These are phyloP conservation scores for Streblospio benedicti DNA, from an alignment of 1,140 invertebrate genomes.

Conservation along the genomic window DNA sequence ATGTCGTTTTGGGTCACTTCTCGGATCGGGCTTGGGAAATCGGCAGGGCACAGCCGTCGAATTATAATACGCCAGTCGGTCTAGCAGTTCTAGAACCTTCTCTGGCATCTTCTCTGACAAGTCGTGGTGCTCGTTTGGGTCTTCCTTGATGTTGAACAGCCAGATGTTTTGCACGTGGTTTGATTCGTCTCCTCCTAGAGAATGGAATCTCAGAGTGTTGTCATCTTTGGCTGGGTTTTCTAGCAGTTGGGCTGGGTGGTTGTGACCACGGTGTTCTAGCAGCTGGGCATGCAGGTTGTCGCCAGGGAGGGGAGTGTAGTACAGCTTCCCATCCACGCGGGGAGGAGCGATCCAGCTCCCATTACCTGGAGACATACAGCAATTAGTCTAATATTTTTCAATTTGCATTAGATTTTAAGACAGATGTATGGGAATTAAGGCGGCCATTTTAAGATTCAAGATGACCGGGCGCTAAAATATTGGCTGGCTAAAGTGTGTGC, in stretches of 20 bases:
- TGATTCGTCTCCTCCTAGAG: no score
- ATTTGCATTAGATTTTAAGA: background rate
- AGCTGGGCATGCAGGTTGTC: background rate
- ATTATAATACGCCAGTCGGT: slow-evolving; percentile 18
- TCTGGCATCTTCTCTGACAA: slow-evolving; percentile 10
- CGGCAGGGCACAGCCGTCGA: slow-evolving; percentile 14
- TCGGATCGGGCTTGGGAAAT: slow-evolving; percentile 10
- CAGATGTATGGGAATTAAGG: no score
- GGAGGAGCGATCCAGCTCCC: slow-evolving; percentile 15
- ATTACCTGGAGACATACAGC: background rate
- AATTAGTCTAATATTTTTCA: background rate
- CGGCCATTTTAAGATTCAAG: background rate
- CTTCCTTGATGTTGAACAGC: slow-evolving; percentile 18
- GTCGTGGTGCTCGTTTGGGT: slow-evolving; percentile 14
- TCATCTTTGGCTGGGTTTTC: background rate
- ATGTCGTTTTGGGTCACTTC: slow-evolving; percentile 15
- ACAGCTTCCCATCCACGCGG: background rate
- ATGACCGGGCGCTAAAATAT: no score
- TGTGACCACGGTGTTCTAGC: background rate
- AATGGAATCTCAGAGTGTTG: background rate
- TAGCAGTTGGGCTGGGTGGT: background rate
- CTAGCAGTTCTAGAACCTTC: slow-evolving; percentile 12
- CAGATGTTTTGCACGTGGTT: slow-evolving; percentile 19
- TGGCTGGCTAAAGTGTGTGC: no score
- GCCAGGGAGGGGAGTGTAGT: background rate